Evolutionary conservation across 2,888 invertebrate genomes (phyloP).

Genomic region (Oxyteleia sp.): DNA sequence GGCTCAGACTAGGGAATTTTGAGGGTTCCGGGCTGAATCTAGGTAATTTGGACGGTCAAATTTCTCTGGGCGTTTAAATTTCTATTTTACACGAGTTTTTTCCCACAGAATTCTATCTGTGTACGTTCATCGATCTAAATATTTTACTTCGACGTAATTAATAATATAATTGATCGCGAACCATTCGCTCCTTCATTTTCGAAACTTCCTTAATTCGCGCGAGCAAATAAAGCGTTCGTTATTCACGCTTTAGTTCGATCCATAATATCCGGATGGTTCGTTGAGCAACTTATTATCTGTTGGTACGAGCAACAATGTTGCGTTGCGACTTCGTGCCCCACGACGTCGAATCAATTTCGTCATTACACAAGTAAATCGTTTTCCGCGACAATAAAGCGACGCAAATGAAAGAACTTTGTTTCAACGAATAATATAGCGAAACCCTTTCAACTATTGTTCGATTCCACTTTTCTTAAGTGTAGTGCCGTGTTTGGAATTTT

Average conservation of each 20-base stretch:
- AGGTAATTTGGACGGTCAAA: too few relatives aligned
- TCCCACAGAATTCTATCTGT: too few relatives aligned
- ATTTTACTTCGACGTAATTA: slow-evolving; percentile 46
- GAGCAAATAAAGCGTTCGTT: slow-evolving; percentile 39
- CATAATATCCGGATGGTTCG: neutral
- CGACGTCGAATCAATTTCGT: slow-evolving; percentile 21
- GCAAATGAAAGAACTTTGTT: slow-evolving; percentile 37
- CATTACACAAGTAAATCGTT: slow-evolving; percentile 32
- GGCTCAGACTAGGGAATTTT: too few relatives aligned
- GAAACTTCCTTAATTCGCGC: slow-evolving; percentile 17
- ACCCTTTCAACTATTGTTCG: slow-evolving; percentile 42
- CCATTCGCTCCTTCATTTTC: slow-evolving; percentile 5
- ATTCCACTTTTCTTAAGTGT: slow-evolving; percentile 39
- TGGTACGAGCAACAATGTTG: slow-evolving; percentile 10
- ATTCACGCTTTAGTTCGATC: slow-evolving; percentile 11
- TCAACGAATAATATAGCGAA: slow-evolving; percentile 31
- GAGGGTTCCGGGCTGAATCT: too few relatives aligned
- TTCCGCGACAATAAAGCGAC: slow-evolving; percentile 6
- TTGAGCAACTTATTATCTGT: slow-evolving; percentile 37
- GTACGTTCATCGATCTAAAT: slow-evolving; percentile 49
- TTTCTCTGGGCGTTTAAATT: too few relatives aligned
- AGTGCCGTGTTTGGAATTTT: slow-evolving; percentile 38
- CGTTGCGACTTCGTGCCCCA: slow-evolving; percentile 6
- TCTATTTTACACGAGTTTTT: too few relatives aligned
- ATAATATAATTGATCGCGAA: slow-evolving; percentile 50